phyloP scores from a whole-genome alignment of 2,888 invertebrate genomes.

The Linnaemya vulpina region DNA sequence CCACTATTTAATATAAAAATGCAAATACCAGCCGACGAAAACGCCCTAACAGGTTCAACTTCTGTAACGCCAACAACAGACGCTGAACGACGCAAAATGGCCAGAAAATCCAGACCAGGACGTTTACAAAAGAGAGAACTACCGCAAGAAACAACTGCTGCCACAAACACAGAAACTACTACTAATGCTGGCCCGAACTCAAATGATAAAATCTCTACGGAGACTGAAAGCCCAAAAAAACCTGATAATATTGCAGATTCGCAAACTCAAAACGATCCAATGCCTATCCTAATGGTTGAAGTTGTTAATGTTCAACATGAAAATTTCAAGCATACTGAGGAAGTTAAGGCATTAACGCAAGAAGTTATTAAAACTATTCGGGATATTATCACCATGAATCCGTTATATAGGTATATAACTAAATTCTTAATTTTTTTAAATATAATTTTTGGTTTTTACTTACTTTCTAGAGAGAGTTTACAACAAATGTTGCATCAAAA shows the following conservation, averaged over 20 bases:
- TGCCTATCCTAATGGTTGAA: constrained; percentile 93
- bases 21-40: constrained; percentile 91
- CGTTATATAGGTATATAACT: constrained; percentile 88
- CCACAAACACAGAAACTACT: constrained; percentile 20
- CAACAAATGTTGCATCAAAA: constrained; percentile 99
- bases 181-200: constrained; percentile 81
- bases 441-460: background rate
- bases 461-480: constrained; percentile 91
- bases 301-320: constrained; percentile 96
- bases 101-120: constrained; percentile 79
- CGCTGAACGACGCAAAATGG: constrained; percentile 83
- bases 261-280: constrained; percentile 71
- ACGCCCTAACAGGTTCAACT: constrained; percentile 58
- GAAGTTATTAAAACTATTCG: constrained; percentile 98
- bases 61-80: constrained; percentile 81
- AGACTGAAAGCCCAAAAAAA: background rate
- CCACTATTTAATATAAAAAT: constrained; percentile 92
- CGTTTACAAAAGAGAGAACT: constrained; percentile 82
- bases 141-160: constrained; percentile 57
- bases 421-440: background rate
- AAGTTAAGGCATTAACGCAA: constrained; percentile 97
- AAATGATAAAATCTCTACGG: constrained; percentile 20
- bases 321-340: constrained; percentile 94
- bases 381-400: constrained; percentile 98
- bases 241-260: constrained; percentile 28